Base-by-base conservation (phyloP, 2,113 vertebrate species). In the Aepyceros melampus region DNA sequence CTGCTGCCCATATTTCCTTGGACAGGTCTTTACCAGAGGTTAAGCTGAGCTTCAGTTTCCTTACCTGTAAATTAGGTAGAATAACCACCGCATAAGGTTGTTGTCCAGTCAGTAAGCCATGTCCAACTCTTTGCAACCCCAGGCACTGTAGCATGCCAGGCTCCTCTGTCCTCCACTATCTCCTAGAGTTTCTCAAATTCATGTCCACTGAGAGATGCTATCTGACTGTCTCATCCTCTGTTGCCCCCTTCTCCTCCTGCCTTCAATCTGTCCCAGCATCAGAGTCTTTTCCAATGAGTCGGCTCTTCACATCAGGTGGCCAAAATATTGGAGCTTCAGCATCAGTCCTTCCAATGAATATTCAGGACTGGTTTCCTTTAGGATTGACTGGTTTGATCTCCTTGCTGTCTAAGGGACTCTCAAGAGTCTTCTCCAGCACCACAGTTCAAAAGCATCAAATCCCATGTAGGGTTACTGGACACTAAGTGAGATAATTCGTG, bases 221-320 rank as follows among this genome's bases (percentile, higher is more conserved):
- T 74, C 71, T 6, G 13, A 27, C 71, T 5, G 25, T 76, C 36
- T 76, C 21, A 40, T 76, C 71, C 36, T 76, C 71, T 76, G 36
- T 43, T 7, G 12, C 1, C 71, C 71, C 6, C 21, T 76, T 76
- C 36, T 43, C 36, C 36, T 74, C 71, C 36, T 76, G 71, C 71
- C 23, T 21, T 25, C 71, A 43, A 27, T 76, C 36, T 43, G 5
- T 76, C 36, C 71, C 71, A 43, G 71, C 36, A 76, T 43, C 36
- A 43, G 36, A 43, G 36, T 43, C 71, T 76, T 76, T 76, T 76
- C 71, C 36, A 76, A 14, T 43, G 21, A 76, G 36, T 76, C 6
- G 0, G 36, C 5, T 76, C 3, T 27, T 76, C 36, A 25, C 21
- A 1, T 43, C 36, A 27, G 10, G 36, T 0, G 2, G 23, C 11